A percentile compares a stretch with the other conserved stretches of the same genome.
Evolutionary conservation across 2,113 vertebrate genomes (phyloP).

Genomic region (Fregata magnificens): DNA sequence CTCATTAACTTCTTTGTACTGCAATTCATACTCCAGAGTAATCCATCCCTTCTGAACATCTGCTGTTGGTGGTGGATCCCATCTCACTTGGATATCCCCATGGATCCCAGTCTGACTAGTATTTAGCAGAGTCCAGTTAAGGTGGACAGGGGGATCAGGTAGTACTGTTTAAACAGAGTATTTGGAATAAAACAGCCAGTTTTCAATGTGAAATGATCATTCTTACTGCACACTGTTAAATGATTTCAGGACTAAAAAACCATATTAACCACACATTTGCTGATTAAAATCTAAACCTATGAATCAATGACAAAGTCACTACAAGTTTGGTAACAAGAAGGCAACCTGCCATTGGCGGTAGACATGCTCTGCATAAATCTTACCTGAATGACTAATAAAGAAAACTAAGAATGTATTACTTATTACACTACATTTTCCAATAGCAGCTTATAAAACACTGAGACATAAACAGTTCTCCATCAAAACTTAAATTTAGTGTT

Average conservation of each 20-base stretch:
- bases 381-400: not conserved
- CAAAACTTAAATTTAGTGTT: not conserved
- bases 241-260: not conserved
- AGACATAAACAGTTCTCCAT: not conserved
- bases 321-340: not conserved
- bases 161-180: conserved; percentile 78
- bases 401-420: not conserved
- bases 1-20: conserved; percentile 83
- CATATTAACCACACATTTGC: not conserved
- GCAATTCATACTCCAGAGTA: conserved; percentile 86
- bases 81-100: conserved; percentile 87
- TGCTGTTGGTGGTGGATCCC: conserved; percentile 87
- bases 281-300: not conserved
- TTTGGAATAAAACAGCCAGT: conserved; percentile 17
- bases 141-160: conserved; percentile 87
- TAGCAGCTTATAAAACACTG: not conserved
- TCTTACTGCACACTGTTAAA: not conserved
- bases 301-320: not conserved
- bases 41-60: conserved; percentile 89
- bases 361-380: not conserved
- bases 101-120: conserved; percentile 82
- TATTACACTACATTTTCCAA: not conserved
- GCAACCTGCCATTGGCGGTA: not conserved
- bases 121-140: conserved; percentile 94
- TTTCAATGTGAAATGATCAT: not conserved